Evolutionary conservation across 2,888 invertebrate species (phyloP).

Genomic region (Callyntrura guangdongensis): DNA sequence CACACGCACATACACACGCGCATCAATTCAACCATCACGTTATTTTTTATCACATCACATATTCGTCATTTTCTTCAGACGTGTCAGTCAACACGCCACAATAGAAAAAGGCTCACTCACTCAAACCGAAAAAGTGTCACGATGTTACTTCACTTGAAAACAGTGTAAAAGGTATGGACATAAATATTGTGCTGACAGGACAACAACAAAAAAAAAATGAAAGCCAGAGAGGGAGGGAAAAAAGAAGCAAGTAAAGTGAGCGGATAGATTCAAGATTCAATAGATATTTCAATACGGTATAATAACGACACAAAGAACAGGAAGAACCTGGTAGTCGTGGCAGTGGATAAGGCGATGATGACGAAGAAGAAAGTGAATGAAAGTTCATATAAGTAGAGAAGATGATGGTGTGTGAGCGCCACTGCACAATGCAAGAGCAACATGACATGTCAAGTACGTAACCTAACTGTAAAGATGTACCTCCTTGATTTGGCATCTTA

Average conservation of each 20-base stretch:
- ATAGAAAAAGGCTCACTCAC: slow-evolving; percentile 31
- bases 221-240: not conserved
- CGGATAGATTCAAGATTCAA: not conserved
- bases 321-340: not conserved
- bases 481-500: slow-evolving; percentile 13
- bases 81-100: slow-evolving; percentile 43
- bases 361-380: slow-evolving; percentile 21
- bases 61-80: slow-evolving; percentile 54
- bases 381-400: slow-evolving; percentile 9
- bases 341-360: slow-evolving; percentile 31
- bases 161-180: slow-evolving; percentile 34
- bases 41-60: slow-evolving; percentile 50
- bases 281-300: slow-evolving; percentile 4
- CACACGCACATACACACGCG: not conserved
- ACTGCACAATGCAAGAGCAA: not conserved
- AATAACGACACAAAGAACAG: slow-evolving; percentile 11
- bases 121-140: slow-evolving; percentile 40
- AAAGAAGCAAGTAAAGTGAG: not conserved
- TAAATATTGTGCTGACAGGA: slow-evolving; percentile 63
- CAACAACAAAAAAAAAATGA: slow-evolving; percentile 37
- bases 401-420: slow-evolving; percentile 8
- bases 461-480: not conserved
- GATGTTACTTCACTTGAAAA: slow-evolving; percentile 24
- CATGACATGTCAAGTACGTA: slow-evolving; percentile 11
- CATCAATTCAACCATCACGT: not conserved